A percentile compares a stretch with the other conserved stretches of the same genome.
Conservation (phyloP, 2,113 vertebrate species). For the Rhadina sibilatrix region DNA sequence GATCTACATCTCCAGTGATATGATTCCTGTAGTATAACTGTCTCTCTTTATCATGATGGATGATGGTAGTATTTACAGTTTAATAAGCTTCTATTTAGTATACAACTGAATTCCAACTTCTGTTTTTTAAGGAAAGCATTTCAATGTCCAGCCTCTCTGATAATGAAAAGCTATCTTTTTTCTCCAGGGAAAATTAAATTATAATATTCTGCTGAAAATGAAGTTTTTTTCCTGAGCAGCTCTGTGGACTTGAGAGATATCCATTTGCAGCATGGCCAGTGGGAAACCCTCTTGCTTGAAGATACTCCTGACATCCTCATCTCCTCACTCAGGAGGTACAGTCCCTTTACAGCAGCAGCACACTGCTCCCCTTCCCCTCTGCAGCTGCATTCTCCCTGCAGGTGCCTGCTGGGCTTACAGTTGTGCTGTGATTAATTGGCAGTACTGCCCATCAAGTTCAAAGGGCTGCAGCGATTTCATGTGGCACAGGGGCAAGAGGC, state of each 20-base stretch:
- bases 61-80: not conserved
- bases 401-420: not conserved
- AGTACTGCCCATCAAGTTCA: not conserved
- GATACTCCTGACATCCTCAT: not conserved
- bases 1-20: not conserved
- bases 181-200: not conserved
- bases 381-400: not conserved
- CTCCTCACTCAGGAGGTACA: not conserved
- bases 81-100: not conserved
- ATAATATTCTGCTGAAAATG: not conserved
- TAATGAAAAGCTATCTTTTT: not conserved
- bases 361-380: accelerated
- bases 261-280: not conserved
- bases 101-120: not conserved
- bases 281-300: not conserved
- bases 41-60: not conserved
- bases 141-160: not conserved
- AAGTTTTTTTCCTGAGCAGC: not conserved
- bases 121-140: not conserved
- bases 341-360: not conserved
- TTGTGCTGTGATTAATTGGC: not conserved
- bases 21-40: not conserved
- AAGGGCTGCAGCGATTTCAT: not conserved
- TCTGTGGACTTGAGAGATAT: not conserved
- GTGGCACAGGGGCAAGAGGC: not conserved